Evolutionary conservation across 2,113 vertebrate species (phyloP).

Genomic region (Dendrocopos noguchii): DNA sequence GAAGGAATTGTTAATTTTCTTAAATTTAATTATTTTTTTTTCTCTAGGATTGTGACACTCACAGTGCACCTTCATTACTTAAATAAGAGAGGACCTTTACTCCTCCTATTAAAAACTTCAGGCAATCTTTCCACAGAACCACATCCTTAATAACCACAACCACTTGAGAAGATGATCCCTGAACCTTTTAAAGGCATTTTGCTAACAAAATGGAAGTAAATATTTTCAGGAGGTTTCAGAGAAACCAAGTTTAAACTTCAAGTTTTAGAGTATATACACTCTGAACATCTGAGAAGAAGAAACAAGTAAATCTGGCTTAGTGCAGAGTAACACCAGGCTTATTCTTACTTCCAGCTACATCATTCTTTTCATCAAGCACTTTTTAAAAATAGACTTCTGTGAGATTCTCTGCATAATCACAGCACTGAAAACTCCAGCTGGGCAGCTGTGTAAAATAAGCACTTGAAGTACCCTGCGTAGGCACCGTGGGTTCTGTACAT

Average conservation of each 20-base stretch:
- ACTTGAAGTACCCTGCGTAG: not conserved
- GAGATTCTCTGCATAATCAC: not conserved
- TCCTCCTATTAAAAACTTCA: not conserved
- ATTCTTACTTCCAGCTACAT: not conserved
- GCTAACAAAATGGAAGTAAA: not conserved
- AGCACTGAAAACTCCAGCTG: not conserved
- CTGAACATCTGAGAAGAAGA: not conserved
- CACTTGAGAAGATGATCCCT: not conserved
- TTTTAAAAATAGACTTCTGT: not conserved
- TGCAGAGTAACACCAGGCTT: not conserved
- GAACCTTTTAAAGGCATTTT: not conserved
- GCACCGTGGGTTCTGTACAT: not conserved
- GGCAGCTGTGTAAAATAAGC: not conserved
- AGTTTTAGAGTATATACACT: not conserved
- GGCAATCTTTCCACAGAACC: not conserved
- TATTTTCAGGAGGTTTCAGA: not conserved
- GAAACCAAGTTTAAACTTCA: not conserved
- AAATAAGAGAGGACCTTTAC: not conserved
- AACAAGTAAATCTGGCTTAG: not conserved
- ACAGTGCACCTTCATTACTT: not conserved
- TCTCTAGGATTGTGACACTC: not conserved
- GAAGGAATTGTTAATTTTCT: not conserved
- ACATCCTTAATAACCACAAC: not conserved
- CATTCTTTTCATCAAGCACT: not conserved
- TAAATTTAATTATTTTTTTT: not conserved